Evolutionary conservation across 2,888 invertebrate species (phyloP), one percentile per base, ranked within the genome.

Genomic region (Antitype chi): DNA sequence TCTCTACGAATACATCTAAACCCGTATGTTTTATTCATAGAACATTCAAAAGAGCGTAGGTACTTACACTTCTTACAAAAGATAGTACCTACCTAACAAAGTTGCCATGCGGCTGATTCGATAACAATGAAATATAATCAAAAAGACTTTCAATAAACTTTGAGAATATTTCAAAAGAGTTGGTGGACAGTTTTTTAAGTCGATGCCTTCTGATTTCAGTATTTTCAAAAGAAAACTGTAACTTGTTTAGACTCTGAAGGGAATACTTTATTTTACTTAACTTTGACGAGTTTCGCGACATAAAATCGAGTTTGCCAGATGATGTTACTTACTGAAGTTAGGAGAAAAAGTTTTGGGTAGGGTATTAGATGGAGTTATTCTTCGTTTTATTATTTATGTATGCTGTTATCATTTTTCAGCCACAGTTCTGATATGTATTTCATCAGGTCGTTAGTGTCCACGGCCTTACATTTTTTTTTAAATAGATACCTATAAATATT

Each of bases 11-110:
- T 76, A 77, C 53, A 57, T 81, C 68, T 70, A 67, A 75, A 71
- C 23, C n/a, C 66, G 23, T 74, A 85, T 85, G 81, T 83, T 77
- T 87, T 87, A 87, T 87, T 86, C 87, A 86, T 85, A 53, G 49
- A 70, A 66, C 71, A 81, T 83, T 85, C 70, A 80, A 81, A 85
- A 72, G 74, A 77, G 64, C 74, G 67, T 62, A n/a, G 13, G 15
- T 47, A 70, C 70, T 47, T 70, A 78, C 52, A 67, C 66, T 74
- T 62, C 60, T 57, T 70, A 78, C 64, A 81, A 70, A 68, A 79
- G 20, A 60, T 55, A 68, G 60, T 80, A 75, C 17, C 17, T 68
- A 38, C 20, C n/a, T 38, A 57, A 84, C 72, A 72, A 78, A 75
- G 76, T 85, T 81, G 76, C 57, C 62, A 59, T 38, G 63, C 60